Percentiles rank a stretch among this genome's conserved stretches.
Conservation (phyloP, 64 coral and sea anemone genomes). For the Montipora foliosa region DNA sequence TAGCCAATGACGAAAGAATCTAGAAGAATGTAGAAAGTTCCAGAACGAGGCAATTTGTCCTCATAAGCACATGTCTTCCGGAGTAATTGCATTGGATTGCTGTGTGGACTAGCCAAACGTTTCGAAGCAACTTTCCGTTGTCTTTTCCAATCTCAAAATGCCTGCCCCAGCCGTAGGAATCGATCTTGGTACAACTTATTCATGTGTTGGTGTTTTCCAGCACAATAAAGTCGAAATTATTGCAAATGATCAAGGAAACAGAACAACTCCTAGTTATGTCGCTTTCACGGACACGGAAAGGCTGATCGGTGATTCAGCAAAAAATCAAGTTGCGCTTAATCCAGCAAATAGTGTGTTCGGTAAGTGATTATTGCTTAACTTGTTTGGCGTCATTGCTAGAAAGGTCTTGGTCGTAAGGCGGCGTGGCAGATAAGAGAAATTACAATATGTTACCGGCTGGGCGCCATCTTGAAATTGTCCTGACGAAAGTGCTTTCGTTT, state of each 20-base stretch:
- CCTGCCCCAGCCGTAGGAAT: constrained; percentile 78
- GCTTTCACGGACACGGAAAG: constrained; percentile 80
- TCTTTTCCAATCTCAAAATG: background rate
- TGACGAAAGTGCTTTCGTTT: constrained; percentile 33
- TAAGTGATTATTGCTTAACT: constrained; percentile 8
- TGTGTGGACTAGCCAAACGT: too few relatives aligned
- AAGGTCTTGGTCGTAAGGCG: background rate
- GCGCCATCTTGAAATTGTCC: constrained; percentile 27
- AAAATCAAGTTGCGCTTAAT: constrained; percentile 91
- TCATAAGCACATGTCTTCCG: background rate
- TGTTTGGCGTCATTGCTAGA: background rate
- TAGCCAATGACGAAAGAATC: constrained; percentile 12
- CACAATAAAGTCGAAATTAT: constrained; percentile 93
- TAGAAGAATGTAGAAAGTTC: background rate
- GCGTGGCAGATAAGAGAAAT: background rate
- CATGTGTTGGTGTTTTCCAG: constrained; percentile 87
- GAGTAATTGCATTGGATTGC: too few relatives aligned
- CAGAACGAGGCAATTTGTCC: constrained; percentile 36
- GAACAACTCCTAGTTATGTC: constrained; percentile 87
- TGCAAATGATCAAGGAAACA: constrained; percentile 85
- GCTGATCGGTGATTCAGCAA: constrained; percentile 82
- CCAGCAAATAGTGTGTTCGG: constrained; percentile 82
- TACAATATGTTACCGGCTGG: background rate
- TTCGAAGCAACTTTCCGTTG: background rate
- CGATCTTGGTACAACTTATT: constrained; percentile 89